phyloP scores from a whole-genome alignment of 2,797 vertebrate genomes.

The Ctenosaura bakeri region DNA sequence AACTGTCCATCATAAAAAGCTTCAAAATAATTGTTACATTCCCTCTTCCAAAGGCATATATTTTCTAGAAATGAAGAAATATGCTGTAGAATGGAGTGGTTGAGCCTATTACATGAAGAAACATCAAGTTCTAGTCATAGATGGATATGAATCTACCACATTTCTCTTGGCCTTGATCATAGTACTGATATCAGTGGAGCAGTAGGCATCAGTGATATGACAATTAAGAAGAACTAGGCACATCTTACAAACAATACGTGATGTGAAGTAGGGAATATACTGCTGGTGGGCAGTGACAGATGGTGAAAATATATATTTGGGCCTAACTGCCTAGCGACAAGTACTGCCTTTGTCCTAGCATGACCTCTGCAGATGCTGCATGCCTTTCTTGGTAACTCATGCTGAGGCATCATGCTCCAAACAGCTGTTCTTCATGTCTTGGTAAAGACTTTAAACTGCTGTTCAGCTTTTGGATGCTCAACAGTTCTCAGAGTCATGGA shows the following conservation, averaged over 20 bases:
- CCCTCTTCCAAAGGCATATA: not conserved
- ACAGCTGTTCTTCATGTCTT: conserved; percentile 36
- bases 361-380: conserved; percentile 42
- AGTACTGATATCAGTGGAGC: not conserved
- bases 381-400: conserved; percentile 29
- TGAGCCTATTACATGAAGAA: not conserved
- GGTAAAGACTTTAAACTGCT: conserved; percentile 31
- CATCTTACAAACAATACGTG: conserved; percentile 26
- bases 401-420: conserved; percentile 34
- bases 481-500: conserved; percentile 7
- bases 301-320: conserved; percentile 34
- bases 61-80: not conserved
- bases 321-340: conserved; percentile 27
- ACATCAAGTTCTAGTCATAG: not conserved
- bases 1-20: not conserved
- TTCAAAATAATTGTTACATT: not conserved
- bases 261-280: not conserved
- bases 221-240: not conserved
- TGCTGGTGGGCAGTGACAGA: conserved; percentile 32
- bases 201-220: not conserved
- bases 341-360: conserved; percentile 39
- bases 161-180: not conserved
- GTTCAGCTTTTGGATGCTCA: conserved; percentile 20
- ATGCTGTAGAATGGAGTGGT: not conserved
- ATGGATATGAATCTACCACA: not conserved